These are phyloP conservation scores for Sinodicranocentrus sp. DNA, from an alignment of 2,888 invertebrate species.

Conservation along the genomic window DNA sequence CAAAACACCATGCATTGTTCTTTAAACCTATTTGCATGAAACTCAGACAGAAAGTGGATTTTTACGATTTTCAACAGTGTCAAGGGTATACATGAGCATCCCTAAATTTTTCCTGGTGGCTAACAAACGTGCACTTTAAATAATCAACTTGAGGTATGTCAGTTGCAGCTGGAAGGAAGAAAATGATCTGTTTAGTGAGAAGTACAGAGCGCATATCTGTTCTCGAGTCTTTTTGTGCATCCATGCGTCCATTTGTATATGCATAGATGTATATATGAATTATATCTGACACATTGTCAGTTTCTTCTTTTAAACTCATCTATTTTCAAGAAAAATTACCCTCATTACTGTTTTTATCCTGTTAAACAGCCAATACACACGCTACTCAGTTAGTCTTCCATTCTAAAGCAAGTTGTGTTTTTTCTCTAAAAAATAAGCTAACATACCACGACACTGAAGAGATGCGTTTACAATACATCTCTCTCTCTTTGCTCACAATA, in stretches of 20 bases:
- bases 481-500: background rate
- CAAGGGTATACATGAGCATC: slow-evolving; percentile 19
- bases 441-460: slow-evolving; percentile 5
- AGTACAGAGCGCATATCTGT: background rate
- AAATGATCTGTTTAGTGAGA: background rate
- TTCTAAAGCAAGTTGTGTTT: background rate
- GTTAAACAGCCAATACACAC: slow-evolving; percentile 24
- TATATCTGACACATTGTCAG: slow-evolving; percentile 24
- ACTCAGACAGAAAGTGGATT: slow-evolving; percentile 6
- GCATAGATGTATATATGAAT: background rate
- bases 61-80: slow-evolving; percentile 21
- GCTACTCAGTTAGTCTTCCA: background rate
- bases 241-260: background rate
- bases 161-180: slow-evolving; percentile 16
- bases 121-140: slow-evolving; percentile 1
- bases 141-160: slow-evolving; percentile 15
- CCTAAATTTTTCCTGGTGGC: background rate
- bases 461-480: background rate
- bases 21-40: slow-evolving; percentile 19
- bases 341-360: slow-evolving; percentile 40
- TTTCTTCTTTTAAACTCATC: slow-evolving; percentile 33
- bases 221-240: background rate
- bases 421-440: background rate
- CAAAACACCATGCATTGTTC: background rate
- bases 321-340: slow-evolving; percentile 31